Percentiles rank a stretch among this genome's conserved stretches.
Conservation (phyloP, 1,140 invertebrate genomes). For the Drosophila albomicans region DNA sequence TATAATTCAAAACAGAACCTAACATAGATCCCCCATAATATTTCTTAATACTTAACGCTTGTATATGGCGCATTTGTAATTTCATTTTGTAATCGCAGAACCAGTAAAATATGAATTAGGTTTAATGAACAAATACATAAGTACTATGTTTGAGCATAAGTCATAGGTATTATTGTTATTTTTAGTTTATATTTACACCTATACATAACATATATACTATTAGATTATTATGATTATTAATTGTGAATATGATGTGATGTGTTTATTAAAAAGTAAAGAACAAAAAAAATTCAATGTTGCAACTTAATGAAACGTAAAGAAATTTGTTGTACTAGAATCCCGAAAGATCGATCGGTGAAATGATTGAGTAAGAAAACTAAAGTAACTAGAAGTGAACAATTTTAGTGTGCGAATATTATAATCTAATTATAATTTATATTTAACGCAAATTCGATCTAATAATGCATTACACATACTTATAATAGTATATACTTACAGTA, state of each 20-base stretch:
- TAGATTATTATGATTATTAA: slow-evolving; percentile 82
- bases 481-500: slow-evolving; percentile 18
- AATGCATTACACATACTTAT: slow-evolving; percentile 24
- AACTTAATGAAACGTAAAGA: slow-evolving; percentile 55
- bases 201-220: slow-evolving; percentile 62
- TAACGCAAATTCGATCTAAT: slow-evolving; percentile 30
- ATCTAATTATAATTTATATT: slow-evolving; percentile 26
- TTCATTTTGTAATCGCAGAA: slow-evolving; percentile 42
- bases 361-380: slow-evolving; percentile 40
- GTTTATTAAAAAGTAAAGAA: slow-evolving; percentile 79
- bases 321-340: slow-evolving; percentile 45
- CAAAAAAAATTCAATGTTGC: slow-evolving; percentile 76
- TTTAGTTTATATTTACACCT: slow-evolving; percentile 67
- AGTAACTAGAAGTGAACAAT: slow-evolving; percentile 49
- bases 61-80: slow-evolving; percentile 47
- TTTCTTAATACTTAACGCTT: slow-evolving; percentile 34
- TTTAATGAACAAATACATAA: slow-evolving; percentile 51
- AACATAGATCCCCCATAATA: slow-evolving; percentile 17
- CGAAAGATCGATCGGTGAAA: slow-evolving; percentile 18
- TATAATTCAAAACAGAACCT: slow-evolving; percentile 11
- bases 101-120: slow-evolving; percentile 40
- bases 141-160: slow-evolving; percentile 69
- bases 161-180: slow-evolving; percentile 83
- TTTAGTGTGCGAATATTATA: slow-evolving; percentile 53
- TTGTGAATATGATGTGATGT: slow-evolving; percentile 84